Base-by-base conservation (phyloP, 37 sponge, comb jelly and placozoan species). In the Ephydatia muelleri region DNA sequence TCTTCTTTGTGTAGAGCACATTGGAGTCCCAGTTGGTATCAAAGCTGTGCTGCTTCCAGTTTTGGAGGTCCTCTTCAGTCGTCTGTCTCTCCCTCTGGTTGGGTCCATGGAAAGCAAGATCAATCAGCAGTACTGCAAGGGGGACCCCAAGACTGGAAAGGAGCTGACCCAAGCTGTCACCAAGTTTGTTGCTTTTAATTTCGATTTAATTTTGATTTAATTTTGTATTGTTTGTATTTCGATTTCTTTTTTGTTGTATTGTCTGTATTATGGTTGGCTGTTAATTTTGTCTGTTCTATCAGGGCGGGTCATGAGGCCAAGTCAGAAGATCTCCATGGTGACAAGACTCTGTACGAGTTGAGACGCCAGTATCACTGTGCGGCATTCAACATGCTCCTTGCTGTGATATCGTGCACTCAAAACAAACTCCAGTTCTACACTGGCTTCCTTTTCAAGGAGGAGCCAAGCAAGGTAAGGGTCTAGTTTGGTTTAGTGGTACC, bases 381-480 rank as follows among this genome's bases (percentile, higher is more conserved):
- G 19, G 97, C 98, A 0, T 95, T 93, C 86, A 93, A 91, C 77
- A 77, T 85, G 34, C 81, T 97, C 67, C 83, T 88, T 64, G 87
- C 98, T 30, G 81, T 97, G 72, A 95, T 97, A 67, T 73, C 81
- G 26, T 97, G 96, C 81, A 97, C 98, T 4, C 98, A 97, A 86
- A 93, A 38, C 43, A 86, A 97, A 72, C 36, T 85, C 57, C 79
- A 95, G 79, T 97, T 97, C 81, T 97, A 95, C 79, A 81, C 65
- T 64, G 90, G 74, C 30, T 97, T 97, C 88, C 88, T 97, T 43
- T 97, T 97, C 94, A 97, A 91, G 47, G 98, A 97, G 72, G 92
- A 97, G 66, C 16, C 73, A 14, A 64, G 70, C n/a, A 97, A 95
- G 88, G 95, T 91, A 5, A 65, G 68, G 26, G 33, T 19, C 19